These are phyloP conservation scores for Neolamprologus tretocephalus DNA, from an alignment of 2,113 vertebrate genomes.

Conservation along the genomic window DNA sequence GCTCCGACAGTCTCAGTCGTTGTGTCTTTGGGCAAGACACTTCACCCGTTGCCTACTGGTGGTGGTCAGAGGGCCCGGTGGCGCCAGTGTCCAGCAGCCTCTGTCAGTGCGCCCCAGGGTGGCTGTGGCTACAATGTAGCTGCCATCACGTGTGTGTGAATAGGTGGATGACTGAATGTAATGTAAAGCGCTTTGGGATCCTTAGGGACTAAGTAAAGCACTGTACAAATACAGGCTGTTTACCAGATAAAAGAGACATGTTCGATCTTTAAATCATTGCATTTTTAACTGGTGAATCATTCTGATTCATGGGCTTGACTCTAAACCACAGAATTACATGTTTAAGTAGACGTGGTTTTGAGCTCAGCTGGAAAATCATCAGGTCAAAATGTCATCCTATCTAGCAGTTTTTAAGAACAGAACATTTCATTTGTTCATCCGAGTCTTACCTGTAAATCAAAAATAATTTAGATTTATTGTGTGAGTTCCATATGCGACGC, in stretches of 20 bases:
- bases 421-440: not conserved
- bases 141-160: not conserved
- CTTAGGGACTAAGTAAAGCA: rapidly evolving
- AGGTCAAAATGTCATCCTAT: not conserved
- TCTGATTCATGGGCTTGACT: not conserved
- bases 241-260: rapidly evolving
- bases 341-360: not conserved
- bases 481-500: not conserved
- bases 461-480: not conserved
- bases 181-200: not conserved
- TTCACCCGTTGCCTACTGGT: not conserved
- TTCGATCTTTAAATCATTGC: not conserved
- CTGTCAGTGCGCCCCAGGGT: not conserved
- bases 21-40: not conserved
- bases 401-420: rapidly evolving
- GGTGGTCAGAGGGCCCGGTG: not conserved
- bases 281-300: not conserved
- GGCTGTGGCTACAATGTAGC: not conserved
- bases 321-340: not conserved
- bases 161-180: not conserved
- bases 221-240: not conserved
- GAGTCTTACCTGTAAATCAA: not conserved
- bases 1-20: rapidly evolving
- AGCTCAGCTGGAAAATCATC: not conserved
- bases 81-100: not conserved